A percentile compares a stretch with the other conserved stretches of the same genome.
Evolutionary conservation across 2,888 invertebrate species (phyloP).

Genomic region (Polyommatus iphigenia): DNA sequence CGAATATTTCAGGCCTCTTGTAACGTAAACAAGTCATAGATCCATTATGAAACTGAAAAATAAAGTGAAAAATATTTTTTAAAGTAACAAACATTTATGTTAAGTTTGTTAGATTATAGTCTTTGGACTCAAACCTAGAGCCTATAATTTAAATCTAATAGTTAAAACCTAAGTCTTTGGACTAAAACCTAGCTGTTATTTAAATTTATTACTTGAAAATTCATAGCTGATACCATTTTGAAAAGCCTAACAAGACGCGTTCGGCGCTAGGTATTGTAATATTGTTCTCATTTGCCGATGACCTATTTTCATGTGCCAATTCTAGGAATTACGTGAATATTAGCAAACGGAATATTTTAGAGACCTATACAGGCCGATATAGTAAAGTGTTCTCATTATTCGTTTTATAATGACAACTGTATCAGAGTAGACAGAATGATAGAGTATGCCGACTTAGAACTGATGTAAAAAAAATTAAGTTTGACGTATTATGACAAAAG

Average conservation of each 20-base stretch:
- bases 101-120: not conserved
- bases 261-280: conserved; percentile 1
- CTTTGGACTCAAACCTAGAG: not conserved
- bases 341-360: conserved; percentile 17
- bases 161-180: not conserved
- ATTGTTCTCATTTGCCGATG: conserved; percentile 22
- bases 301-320: conserved; percentile 28
- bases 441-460: no score
- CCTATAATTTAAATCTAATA: not conserved
- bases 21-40: no score
- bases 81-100: not conserved
- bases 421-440: no score
- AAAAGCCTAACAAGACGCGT: conserved; percentile 9
- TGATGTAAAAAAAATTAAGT: no score
- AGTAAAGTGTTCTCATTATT: no score
- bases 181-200: not conserved
- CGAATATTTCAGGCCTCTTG: no score
- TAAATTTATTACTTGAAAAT: not conserved
- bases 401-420: not conserved
- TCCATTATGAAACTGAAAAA: not conserved
- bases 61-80: no score
- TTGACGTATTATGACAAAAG: no score
- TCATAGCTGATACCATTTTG: not conserved
- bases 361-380: not conserved
- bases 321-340: conserved; percentile 26